These are phyloP conservation scores for Listrodromus nycthemerus DNA, from an alignment of 2,888 invertebrate genomes.

Conservation along the genomic window DNA sequence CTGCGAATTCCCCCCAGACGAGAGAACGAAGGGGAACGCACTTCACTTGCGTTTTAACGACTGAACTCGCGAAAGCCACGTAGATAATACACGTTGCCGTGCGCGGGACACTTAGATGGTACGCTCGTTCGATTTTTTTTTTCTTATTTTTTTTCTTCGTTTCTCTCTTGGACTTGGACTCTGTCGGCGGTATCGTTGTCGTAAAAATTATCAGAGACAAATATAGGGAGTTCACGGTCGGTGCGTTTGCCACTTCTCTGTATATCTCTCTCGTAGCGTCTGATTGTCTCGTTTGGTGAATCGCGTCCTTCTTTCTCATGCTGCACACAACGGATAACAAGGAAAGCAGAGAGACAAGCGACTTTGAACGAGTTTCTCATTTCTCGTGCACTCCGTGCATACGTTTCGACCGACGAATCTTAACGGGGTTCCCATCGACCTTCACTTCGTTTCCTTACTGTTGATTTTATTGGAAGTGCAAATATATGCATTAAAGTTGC, in stretches of 20 bases:
- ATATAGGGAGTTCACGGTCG: slow-evolving; percentile 68
- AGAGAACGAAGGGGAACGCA: slow-evolving; percentile 50
- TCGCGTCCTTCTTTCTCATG: slow-evolving; percentile 1
- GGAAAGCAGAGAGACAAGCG: slow-evolving; percentile 27
- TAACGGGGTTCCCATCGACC: slow-evolving; percentile 42
- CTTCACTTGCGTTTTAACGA: slow-evolving; percentile 48
- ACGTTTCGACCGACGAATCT: slow-evolving; percentile 32
- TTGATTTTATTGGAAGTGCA: slow-evolving; percentile 27
- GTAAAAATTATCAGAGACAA: slow-evolving; percentile 66
- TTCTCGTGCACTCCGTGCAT: slow-evolving; percentile 38
- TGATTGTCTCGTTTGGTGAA: slow-evolving; percentile 3
- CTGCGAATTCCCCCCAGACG: slow-evolving; percentile 32
- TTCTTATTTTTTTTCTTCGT: not conserved
- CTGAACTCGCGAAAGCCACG: slow-evolving; percentile 68
- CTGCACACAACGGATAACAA: slow-evolving; percentile 7
- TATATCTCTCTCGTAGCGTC: not conserved
- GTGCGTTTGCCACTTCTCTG: slow-evolving; percentile 45
- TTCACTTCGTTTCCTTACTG: slow-evolving; percentile 32
- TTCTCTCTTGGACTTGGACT: slow-evolving; percentile 24
- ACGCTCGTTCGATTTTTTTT: slow-evolving; percentile 31
- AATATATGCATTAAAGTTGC: slow-evolving; percentile 38
- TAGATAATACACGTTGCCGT: slow-evolving; percentile 64
- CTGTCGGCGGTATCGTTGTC: slow-evolving; percentile 63
- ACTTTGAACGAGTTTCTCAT: slow-evolving; percentile 12
- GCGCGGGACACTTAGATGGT: slow-evolving; percentile 43